Conservation (phyloP, 2,113 vertebrate genomes). For the Tamias sibiricus region DNA sequence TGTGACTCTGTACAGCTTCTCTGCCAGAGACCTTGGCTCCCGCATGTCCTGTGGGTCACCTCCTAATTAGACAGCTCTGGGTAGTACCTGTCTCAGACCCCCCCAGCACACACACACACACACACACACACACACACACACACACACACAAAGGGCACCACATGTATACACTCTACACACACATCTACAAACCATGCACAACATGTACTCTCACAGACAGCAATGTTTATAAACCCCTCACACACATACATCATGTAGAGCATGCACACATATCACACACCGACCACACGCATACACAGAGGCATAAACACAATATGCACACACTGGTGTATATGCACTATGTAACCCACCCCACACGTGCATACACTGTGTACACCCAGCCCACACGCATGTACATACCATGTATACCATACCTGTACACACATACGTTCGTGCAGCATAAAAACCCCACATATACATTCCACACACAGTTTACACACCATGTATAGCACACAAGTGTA, state of each 20-base stretch:
- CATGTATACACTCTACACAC: too few relatives aligned
- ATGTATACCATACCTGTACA: neutral
- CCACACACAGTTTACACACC: neutral
- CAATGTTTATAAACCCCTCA: neutral
- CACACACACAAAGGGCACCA: neutral
- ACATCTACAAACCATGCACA: neutral
- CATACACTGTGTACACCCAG: neutral
- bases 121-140: neutral
- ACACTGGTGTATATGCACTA: fast-evolving
- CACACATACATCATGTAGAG: neutral
- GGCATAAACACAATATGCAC: neutral
- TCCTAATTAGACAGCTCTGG: neutral
- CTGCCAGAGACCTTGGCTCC: neutral
- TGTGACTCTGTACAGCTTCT: neutral
- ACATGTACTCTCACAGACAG: neutral
- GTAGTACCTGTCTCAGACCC: neutral
- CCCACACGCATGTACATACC: neutral
- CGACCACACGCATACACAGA: neutral
- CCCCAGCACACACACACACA: neutral
- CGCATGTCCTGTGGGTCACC: neutral
- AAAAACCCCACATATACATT: neutral
- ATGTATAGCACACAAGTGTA: neutral
- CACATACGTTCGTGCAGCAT: neutral
- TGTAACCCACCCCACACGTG: too few relatives aligned
- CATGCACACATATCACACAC: neutral